phyloP scores from a whole-genome alignment of 53 echinoderm and acorn worm species.

The Zoroaster sp. region DNA sequence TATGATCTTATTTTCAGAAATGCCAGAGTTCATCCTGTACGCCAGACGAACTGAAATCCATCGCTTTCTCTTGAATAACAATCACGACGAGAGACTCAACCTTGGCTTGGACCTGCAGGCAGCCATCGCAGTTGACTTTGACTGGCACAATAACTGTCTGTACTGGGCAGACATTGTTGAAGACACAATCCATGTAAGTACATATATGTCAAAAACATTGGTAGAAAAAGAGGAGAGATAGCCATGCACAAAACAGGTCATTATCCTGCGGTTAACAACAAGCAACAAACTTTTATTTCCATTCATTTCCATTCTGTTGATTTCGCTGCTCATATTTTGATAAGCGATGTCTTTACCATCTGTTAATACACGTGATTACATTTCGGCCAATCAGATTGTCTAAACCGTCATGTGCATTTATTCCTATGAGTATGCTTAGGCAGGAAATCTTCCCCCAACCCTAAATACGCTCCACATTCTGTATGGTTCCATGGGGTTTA shows the following conservation, averaged over 20 bases:
- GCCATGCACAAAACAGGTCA: background rate
- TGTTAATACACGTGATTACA: too few species aligned
- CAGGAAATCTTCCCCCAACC: too few species aligned
- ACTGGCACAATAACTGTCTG: constrained; percentile 72
- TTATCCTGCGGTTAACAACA: background rate
- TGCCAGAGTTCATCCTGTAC: constrained; percentile 87
- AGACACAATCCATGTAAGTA: constrained; percentile 79
- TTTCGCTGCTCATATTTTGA: too few species aligned
- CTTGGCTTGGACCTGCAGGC: constrained; percentile 48
- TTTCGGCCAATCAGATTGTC: too few species aligned
- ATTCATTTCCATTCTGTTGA: too few species aligned
- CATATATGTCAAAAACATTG: background rate
- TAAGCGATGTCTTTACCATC: too few species aligned
- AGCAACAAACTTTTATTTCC: too few species aligned
- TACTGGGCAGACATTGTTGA: constrained; percentile 83
- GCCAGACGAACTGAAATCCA: constrained; percentile 80
- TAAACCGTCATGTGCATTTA: too few species aligned
- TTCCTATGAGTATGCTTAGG: too few species aligned
- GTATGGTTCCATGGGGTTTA: too few species aligned
- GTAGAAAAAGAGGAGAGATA: background rate
- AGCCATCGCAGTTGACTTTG: constrained; percentile 87
- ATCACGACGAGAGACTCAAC: constrained; percentile 60
- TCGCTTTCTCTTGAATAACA: constrained; percentile 68
- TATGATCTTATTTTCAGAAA: constrained; percentile 43
- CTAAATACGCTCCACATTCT: too few species aligned